Evolutionary conservation across 2,888 invertebrate genomes (phyloP).

Genomic region (Ischnura elegans): DNA sequence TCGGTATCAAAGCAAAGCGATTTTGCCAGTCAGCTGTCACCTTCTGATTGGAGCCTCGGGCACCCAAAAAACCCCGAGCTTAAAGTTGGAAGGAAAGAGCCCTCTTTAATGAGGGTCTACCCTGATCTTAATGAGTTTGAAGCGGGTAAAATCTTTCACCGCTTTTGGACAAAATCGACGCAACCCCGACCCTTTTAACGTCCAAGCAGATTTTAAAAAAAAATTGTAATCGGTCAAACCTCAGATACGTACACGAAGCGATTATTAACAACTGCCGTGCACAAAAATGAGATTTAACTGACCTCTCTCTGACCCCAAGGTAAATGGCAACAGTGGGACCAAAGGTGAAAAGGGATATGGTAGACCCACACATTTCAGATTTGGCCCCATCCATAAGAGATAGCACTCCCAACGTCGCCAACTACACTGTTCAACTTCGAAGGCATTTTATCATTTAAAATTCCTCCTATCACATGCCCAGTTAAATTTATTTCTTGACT

Average conservation of each 20-base stretch:
- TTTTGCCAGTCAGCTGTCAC: not conserved
- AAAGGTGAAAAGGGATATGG: too few relatives aligned
- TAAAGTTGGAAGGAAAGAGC: not conserved
- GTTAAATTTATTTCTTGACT: too few relatives aligned
- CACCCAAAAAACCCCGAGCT: not conserved
- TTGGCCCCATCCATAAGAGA: too few relatives aligned
- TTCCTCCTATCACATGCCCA: too few relatives aligned
- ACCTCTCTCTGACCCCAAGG: not conserved
- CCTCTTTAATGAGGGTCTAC: conserved; percentile 4
- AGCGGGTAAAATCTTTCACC: not conserved
- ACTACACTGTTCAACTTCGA: too few relatives aligned
- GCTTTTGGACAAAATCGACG: not conserved
- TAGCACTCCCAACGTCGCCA: too few relatives aligned
- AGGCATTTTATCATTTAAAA: too few relatives aligned
- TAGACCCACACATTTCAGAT: too few relatives aligned
- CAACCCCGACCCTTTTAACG: not conserved
- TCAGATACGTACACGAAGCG: not conserved
- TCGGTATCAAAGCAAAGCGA: not conserved
- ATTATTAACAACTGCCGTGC: not conserved
- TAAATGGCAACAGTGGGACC: too few relatives aligned
- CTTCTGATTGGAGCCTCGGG: not conserved
- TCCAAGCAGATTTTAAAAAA: not conserved
- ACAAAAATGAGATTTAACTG: not conserved
- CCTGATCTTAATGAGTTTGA: not conserved
- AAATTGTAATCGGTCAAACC: not conserved